Base-by-base conservation (phyloP, 1,140 invertebrate species). In the Drosophila yakuba region DNA sequence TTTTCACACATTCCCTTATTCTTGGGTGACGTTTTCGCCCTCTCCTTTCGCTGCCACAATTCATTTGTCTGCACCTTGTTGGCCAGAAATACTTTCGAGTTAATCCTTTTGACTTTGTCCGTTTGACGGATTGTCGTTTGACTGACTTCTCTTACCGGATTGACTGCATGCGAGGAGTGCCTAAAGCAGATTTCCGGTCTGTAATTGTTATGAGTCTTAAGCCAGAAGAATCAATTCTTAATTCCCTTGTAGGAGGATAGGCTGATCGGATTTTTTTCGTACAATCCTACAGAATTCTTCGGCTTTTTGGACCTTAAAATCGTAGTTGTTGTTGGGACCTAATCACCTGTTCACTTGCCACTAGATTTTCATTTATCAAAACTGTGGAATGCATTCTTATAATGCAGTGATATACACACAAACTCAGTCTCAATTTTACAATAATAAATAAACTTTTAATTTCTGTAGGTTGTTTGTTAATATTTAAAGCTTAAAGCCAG, bases 141-240 rank as follows among this genome's bases (percentile, higher is more conserved):
- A 77, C 61, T 74, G 54, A 76, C 66, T 86, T 66, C 61, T 69
- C 55, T 66, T 38, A 11, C 58, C 59, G 59, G 36, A 57, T 62
- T 62, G 59, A 62, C 51, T 63, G 55, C 60, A 43, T 1, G 25
- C 39, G 25, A 62, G 50, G 48, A 82, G 74, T 88, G 78, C 64
- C 48, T 45, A 78, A 84, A 78, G 80, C 84, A 89, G 85, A 89
- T 89, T 89, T 89, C 84, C 84, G 84, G 84, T 89, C 47, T 78
- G 82, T 85, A 89, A 89, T 89, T 89, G 84, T 89, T 84, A 78
- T 80, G 61, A 78, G 66, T 64, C 50, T 59, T 75, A 72, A 80
- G 77, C 68, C 68, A 32, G 10, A 20, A 12, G 32, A 79, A 71
- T 75, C 51, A 54, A 43, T 15, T n/a, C 41, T 52, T 52, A 51